Conservation (phyloP, 2,888 invertebrate genomes). For the Asteroscopus sphinx region DNA sequence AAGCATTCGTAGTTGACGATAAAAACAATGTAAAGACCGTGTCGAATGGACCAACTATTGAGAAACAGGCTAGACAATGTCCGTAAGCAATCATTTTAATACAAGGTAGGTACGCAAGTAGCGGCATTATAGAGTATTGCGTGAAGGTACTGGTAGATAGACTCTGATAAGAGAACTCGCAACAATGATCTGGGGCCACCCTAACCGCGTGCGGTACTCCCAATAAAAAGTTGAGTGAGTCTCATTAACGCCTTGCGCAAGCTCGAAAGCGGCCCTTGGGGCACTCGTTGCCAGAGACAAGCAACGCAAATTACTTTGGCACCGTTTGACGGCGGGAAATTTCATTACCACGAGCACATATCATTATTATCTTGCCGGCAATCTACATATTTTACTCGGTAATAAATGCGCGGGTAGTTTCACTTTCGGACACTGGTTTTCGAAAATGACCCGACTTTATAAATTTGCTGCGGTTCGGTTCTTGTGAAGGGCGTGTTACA, state of each 20-base stretch:
- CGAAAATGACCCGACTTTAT: constrained; percentile 88
- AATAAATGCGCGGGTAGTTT: constrained; percentile 89
- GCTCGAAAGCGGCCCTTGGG: constrained; percentile 89
- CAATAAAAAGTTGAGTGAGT: constrained; percentile 80
- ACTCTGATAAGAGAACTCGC: constrained; percentile 15
- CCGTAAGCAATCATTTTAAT: constrained; percentile 26
- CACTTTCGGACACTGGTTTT: constrained; percentile 89
- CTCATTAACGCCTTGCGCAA: constrained; percentile 88
- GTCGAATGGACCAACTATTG: constrained; percentile 21
- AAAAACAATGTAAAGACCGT: constrained; percentile 24
- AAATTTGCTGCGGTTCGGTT: constrained; percentile 77
- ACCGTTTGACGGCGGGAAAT: constrained; percentile 90
- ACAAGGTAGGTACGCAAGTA: constrained; percentile 23
- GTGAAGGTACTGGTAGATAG: constrained; percentile 13
- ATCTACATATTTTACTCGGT: constrained; percentile 89
- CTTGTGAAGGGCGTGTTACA: constrained; percentile 88
- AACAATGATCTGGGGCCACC: constrained; percentile 58
- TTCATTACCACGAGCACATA: constrained; percentile 90
- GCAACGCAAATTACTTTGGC: constrained; percentile 90
- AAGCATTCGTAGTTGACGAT: constrained; percentile 16
- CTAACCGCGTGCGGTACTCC: constrained; percentile 75
- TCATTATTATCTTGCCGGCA: constrained; percentile 89
- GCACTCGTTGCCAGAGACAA: constrained; percentile 87
- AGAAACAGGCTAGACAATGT: constrained; percentile 18
- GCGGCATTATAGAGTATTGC: constrained; percentile 12